A percentile compares a stretch with the other conserved stretches of the same genome.
phyloP scores from a whole-genome alignment of 1,140 invertebrate species.

The Saxidomus purpurata region DNA sequence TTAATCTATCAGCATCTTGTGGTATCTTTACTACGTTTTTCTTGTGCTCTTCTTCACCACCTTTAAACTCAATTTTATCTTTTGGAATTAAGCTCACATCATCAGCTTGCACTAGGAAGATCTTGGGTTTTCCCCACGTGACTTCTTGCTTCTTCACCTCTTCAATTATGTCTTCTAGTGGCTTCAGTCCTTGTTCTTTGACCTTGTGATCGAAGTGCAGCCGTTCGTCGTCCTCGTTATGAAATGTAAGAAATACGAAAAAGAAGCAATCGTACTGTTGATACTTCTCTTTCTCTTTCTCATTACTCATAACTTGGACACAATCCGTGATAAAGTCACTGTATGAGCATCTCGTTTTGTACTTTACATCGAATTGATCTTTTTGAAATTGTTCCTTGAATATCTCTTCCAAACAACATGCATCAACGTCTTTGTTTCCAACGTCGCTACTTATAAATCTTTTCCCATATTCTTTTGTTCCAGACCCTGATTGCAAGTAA shows the following conservation, averaged over 20 bases:
- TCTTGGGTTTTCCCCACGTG: background rate
- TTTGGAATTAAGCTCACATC: background rate
- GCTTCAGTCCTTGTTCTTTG: too few species aligned
- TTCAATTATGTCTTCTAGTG: background rate
- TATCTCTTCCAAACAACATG: too few species aligned
- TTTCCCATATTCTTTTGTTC: too few species aligned
- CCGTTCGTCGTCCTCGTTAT: background rate
- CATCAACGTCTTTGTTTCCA: too few species aligned
- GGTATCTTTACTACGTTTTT: background rate
- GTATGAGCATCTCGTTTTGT: background rate
- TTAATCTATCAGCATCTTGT: background rate
- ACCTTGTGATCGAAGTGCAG: background rate
- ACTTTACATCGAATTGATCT: too few species aligned
- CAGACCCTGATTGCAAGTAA: too few species aligned
- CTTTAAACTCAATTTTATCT: background rate
- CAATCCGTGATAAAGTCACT: background rate
- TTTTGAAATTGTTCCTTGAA: too few species aligned
- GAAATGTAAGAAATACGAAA: background rate
- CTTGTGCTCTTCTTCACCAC: background rate
- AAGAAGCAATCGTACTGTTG: background rate
- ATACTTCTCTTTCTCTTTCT: background rate
- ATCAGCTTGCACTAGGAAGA: background rate
- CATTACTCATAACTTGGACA: background rate
- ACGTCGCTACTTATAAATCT: too few species aligned
- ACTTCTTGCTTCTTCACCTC: background rate